Percentiles rank a stretch among this genome's conserved stretches.
Evolutionary conservation across 2,113 vertebrate species (phyloP).

Genomic region (Coreoperca whiteheadi): DNA sequence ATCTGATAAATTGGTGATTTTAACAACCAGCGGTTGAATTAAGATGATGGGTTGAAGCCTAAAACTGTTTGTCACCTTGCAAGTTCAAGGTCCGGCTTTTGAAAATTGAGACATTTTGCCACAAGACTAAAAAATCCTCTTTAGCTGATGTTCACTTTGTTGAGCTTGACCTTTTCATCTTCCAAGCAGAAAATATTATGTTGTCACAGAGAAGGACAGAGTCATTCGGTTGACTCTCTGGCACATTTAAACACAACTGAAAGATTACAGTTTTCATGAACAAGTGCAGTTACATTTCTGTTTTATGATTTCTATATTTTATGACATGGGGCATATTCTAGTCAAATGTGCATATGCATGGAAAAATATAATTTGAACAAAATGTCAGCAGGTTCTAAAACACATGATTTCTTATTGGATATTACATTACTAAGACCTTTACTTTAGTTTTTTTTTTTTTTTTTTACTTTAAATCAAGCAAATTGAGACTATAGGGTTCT

Average conservation of each 20-base stretch:
- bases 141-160: slow-evolving; percentile 75
- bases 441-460: too few relatives aligned
- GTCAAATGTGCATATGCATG: background rate
- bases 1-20: slow-evolving; percentile 78
- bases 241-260: slow-evolving; percentile 10
- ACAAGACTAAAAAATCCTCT: slow-evolving; percentile 75
- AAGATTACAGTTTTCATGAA: background rate
- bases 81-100: slow-evolving; percentile 80
- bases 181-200: slow-evolving; percentile 48
- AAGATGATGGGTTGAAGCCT: slow-evolving; percentile 71
- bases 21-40: slow-evolving; percentile 64
- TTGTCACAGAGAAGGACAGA: slow-evolving; percentile 38
- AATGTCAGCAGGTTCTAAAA: background rate
- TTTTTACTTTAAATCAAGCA: background rate
- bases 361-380: background rate
- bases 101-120: slow-evolving; percentile 76
- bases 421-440: background rate
- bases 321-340: background rate
- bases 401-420: background rate
- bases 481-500: background rate
- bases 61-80: slow-evolving; percentile 72
- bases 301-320: background rate
- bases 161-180: slow-evolving; percentile 71
- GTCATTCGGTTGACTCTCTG: slow-evolving; percentile 16
- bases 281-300: background rate